Percentiles rank a stretch among this genome's conserved stretches.
These are phyloP conservation scores for Heptranchias perlo DNA, from an alignment of 2,113 vertebrate genomes.

Conservation along the genomic window DNA sequence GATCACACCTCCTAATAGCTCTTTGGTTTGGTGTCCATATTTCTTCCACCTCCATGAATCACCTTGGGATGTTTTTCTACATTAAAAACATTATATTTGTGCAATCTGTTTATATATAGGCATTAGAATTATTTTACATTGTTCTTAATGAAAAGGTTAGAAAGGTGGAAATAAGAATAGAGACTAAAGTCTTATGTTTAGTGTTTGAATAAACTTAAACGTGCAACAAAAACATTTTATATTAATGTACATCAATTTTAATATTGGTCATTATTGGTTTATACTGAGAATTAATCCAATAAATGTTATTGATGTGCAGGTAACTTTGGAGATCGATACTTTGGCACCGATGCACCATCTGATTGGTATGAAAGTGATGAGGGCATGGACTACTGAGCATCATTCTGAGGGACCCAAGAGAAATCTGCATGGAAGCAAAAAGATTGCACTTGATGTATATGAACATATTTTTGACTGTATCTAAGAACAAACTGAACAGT, in stretches of 20 bases:
- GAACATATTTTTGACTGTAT: background rate
- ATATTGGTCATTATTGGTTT: background rate
- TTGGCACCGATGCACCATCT: conserved; percentile 73
- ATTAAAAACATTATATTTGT: background rate
- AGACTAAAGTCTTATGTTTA: background rate
- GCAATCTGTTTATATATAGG: background rate
- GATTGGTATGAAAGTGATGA: conserved; percentile 70
- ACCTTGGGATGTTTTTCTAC: background rate
- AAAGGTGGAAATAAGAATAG: background rate
- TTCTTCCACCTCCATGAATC: background rate
- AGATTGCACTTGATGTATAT: background rate
- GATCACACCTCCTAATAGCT: background rate
- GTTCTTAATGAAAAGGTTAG: background rate
- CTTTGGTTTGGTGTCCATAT: background rate
- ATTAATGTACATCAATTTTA: background rate
- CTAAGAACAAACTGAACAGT: background rate
- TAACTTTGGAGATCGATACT: conserved; percentile 85
- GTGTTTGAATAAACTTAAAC: background rate
- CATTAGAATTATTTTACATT: background rate
- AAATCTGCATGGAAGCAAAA: background rate
- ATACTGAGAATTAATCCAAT: background rate
- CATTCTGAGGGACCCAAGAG: background rate
- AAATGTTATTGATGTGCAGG: conserved; percentile 52
- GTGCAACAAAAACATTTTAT: background rate
- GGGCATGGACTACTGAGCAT: conserved; percentile 64